Percentiles rank a stretch among this genome's conserved stretches.
These are phyloP conservation scores for Brienomyrus brachyistius DNA, from an alignment of 2,113 vertebrate genomes.

Conservation along the genomic window DNA sequence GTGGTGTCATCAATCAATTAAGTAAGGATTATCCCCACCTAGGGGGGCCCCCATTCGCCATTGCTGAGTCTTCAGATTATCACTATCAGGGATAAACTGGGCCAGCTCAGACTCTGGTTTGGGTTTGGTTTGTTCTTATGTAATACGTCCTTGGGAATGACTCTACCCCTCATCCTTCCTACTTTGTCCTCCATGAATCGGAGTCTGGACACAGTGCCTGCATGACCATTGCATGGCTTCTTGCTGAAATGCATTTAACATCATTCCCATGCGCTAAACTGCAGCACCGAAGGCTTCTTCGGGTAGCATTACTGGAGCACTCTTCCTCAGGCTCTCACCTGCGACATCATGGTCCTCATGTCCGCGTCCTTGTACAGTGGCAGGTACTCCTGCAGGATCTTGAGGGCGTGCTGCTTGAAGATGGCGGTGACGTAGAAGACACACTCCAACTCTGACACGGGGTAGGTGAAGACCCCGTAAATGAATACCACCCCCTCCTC, in stretches of 20 bases:
- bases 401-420: conserved; percentile 61
- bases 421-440: conserved; percentile 54
- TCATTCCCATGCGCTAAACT: background rate
- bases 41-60: background rate
- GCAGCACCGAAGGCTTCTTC: background rate
- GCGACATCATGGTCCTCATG: conserved; percentile 56
- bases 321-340: conserved; percentile 47
- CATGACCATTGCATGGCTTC: background rate
- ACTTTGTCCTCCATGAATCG: background rate
- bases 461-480: conserved; percentile 51
- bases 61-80: background rate
- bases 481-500: conserved; percentile 63
- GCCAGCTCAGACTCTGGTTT: background rate
- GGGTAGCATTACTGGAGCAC: background rate
- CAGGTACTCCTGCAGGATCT: conserved; percentile 57
- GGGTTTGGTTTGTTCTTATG: background rate
- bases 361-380: conserved; percentile 52
- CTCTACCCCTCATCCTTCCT: background rate
- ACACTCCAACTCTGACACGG: conserved; percentile 52
- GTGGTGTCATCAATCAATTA: background rate
- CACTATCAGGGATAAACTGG: background rate
- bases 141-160: background rate
- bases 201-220: background rate
- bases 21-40: background rate
- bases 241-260: background rate